phyloP scores from a whole-genome alignment of 2,113 vertebrate species.

The Antechinus flavipes region DNA sequence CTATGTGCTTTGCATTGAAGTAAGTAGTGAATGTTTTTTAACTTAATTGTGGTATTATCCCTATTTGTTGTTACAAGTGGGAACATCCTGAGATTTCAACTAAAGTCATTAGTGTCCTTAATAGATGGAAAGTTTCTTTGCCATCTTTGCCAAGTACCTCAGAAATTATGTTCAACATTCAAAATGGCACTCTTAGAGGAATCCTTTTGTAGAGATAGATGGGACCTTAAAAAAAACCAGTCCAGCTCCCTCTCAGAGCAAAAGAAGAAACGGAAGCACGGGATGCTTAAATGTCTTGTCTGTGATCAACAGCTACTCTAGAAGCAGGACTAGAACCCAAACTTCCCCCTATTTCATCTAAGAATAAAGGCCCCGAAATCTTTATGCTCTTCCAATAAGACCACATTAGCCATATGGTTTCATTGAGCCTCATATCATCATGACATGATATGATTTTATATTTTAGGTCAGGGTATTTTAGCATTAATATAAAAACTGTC shows the following conservation, averaged over 20 bases:
- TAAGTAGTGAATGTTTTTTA: background rate
- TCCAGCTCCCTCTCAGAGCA: background rate
- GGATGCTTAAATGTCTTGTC: background rate
- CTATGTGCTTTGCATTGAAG: background rate
- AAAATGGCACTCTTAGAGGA: background rate
- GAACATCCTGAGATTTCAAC: background rate
- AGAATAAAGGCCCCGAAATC: background rate
- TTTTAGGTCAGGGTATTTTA: constrained; percentile 74
- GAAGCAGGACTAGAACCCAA: background rate
- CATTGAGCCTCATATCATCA: constrained; percentile 18
- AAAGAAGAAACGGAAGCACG: background rate
- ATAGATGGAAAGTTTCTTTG: background rate
- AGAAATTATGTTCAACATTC: background rate
- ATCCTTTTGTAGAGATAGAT: background rate
- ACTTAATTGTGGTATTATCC: background rate
- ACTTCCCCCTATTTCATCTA: background rate
- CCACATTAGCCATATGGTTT: background rate
- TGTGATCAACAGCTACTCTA: background rate
- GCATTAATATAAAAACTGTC: constrained; percentile 71
- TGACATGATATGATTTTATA: constrained; percentile 59
- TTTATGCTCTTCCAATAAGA: constrained; percentile 12
- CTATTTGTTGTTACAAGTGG: background rate
- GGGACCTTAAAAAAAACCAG: too few species aligned
- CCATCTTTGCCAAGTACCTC: background rate
- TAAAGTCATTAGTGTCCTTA: background rate